Percentiles rank a stretch among this genome's conserved stretches.
phyloP scores from a whole-genome alignment of 2,113 vertebrate genomes.

The Mesocricetus auratus region DNA sequence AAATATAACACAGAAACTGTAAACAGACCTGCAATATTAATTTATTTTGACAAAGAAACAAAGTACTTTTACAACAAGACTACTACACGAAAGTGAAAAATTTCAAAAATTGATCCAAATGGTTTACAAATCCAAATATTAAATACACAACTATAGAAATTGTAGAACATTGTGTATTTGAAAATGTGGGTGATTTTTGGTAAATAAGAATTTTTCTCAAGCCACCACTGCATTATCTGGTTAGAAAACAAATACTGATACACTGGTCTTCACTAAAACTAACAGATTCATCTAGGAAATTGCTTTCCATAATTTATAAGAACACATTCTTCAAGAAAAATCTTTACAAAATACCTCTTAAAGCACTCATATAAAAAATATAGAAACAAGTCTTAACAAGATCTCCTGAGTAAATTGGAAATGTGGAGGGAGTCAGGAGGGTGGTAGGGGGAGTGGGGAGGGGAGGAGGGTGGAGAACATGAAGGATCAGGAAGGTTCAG shows the following conservation, averaged over 20 bases:
- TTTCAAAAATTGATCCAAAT: background rate
- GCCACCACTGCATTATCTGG: background rate
- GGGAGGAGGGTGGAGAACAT: no score
- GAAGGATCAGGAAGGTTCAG: no score
- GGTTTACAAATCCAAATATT: background rate
- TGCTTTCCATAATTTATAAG: background rate
- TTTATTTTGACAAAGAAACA: background rate
- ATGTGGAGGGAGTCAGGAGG: no score
- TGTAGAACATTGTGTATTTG: background rate
- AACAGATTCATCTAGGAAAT: background rate
- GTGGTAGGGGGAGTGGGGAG: no score
- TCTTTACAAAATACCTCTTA: conserved; percentile 7
- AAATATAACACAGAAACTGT: background rate
- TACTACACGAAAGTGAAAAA: background rate
- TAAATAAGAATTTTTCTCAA: background rate
- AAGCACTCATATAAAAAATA: background rate
- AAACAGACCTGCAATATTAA: background rate
- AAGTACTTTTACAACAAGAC: background rate
- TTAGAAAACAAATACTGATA: background rate
- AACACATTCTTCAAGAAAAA: background rate
- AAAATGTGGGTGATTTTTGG: background rate
- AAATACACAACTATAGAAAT: background rate
- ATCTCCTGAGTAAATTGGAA: no score
- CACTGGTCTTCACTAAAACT: background rate
- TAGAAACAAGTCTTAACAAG: background rate